Evolutionary conservation across 2,113 vertebrate genomes (phyloP).

Genomic region (Carassius auratus): DNA sequence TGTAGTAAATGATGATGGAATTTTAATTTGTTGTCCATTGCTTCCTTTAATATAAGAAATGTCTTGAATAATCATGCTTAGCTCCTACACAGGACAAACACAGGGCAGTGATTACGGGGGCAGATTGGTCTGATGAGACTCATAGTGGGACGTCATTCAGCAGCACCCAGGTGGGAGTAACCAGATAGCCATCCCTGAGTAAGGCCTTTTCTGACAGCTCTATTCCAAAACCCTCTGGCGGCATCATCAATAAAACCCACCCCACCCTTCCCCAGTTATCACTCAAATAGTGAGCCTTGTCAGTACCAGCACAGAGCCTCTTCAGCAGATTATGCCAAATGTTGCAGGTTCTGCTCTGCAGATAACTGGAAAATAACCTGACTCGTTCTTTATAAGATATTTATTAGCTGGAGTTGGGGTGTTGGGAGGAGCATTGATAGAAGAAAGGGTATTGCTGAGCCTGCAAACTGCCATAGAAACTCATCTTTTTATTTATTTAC

Average conservation of each 20-base stretch:
- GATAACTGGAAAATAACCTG: conserved; percentile 39
- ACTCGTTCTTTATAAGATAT: conserved; percentile 53
- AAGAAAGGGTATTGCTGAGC: conserved; percentile 45
- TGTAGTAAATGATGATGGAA: not conserved
- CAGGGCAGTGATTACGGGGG: not conserved
- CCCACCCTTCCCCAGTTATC: conserved; percentile 9
- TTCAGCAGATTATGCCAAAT: conserved; percentile 39
- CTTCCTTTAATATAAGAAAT: not conserved
- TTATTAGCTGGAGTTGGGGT: conserved; percentile 39
- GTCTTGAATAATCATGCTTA: not conserved
- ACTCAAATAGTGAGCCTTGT: conserved; percentile 45
- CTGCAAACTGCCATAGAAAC: conserved; percentile 46
- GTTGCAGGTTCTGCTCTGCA: conserved; percentile 24
- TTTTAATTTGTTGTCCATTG: not conserved
- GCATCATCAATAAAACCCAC: conserved; percentile 55
- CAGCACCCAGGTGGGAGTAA: conserved; percentile 32
- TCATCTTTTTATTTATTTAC: conserved; percentile 56
- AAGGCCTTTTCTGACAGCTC: conserved; percentile 46
- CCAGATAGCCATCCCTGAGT: conserved; percentile 15
- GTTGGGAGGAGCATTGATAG: not conserved
- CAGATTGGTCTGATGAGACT: not conserved
- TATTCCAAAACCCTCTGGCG: conserved; percentile 39
- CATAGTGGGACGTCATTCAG: not conserved
- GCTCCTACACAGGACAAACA: not conserved
- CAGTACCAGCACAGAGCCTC: conserved; percentile 35